Evolutionary conservation across 2,888 invertebrate genomes (phyloP).

Genomic region (Caenorhabditis drosophilae): DNA sequence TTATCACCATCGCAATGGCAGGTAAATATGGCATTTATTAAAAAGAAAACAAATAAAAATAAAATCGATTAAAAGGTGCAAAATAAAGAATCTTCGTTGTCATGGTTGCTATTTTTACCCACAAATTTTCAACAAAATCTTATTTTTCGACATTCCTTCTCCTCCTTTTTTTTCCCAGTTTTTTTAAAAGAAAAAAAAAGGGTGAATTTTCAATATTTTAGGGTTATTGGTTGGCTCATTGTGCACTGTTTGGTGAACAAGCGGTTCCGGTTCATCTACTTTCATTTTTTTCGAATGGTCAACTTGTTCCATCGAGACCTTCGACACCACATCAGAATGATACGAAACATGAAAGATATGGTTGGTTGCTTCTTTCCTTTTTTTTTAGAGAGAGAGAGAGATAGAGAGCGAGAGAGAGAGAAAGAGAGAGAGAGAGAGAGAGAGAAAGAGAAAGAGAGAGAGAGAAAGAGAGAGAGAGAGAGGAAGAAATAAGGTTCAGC

Average conservation of each 20-base stretch:
- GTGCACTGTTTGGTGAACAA: constrained; percentile 39
- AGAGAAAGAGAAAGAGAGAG: too few relatives aligned
- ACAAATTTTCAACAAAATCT: background rate
- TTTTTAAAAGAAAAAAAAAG: constrained; percentile 3
- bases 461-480: too few relatives aligned
- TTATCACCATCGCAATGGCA: constrained; percentile 51
- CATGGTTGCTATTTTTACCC: too few relatives aligned
- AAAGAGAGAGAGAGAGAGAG: too few relatives aligned
- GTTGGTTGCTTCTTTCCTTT: constrained; percentile 11
- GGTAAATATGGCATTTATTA: constrained; percentile 17
- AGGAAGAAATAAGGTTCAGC: too few relatives aligned
- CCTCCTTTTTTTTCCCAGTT: too few relatives aligned
- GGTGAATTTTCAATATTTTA: constrained; percentile 5
- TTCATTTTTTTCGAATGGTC: constrained; percentile 38
- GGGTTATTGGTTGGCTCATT: constrained; percentile 47
- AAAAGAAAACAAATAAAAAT: background rate
- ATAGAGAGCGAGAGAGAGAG: too few relatives aligned
- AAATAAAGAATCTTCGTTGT: constrained; percentile 4
- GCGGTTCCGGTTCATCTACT: constrained; percentile 43
- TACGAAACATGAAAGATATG: constrained; percentile 21
- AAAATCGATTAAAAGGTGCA: background rate
- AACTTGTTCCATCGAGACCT: constrained; percentile 5
- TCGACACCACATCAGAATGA: constrained; percentile 26
- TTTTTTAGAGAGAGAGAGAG: background rate
- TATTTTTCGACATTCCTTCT: background rate